phyloP scores from a whole-genome alignment of 2,113 vertebrate genomes.

The Pimephales promelas region DNA sequence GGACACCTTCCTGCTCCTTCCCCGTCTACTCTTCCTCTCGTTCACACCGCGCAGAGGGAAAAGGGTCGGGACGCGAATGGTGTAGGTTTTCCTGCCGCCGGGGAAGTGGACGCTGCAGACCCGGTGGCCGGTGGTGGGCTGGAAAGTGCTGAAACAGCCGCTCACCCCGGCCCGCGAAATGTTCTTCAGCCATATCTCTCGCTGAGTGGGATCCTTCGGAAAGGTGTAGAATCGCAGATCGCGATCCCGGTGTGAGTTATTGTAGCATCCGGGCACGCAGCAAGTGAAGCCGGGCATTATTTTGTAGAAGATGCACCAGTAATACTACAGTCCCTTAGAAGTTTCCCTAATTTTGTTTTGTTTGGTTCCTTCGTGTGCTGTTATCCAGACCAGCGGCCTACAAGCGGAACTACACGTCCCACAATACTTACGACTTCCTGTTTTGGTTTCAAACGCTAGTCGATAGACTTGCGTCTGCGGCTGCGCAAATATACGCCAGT shows the following conservation, averaged over 20 bases:
- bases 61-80: conserved; percentile 90
- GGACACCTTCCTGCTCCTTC: conserved; percentile 69
- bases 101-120: conserved; percentile 96
- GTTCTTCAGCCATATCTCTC: conserved; percentile 95
- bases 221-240: conserved; percentile 97
- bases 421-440: conserved; percentile 86
- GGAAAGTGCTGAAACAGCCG: conserved; percentile 97
- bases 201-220: conserved; percentile 89
- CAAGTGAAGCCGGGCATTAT: conserved; percentile 80
- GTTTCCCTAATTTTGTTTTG: conserved; percentile 67
- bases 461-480: not conserved
- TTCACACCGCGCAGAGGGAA: conserved; percentile 92
- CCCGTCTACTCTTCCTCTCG: conserved; percentile 85
- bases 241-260: conserved; percentile 94
- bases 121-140: conserved; percentile 93
- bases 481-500: not conserved
- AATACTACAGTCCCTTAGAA: conserved; percentile 30
- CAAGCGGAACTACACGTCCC: conserved; percentile 87
- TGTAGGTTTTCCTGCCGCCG: conserved; percentile 95
- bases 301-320: not conserved
- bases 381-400: conserved; percentile 74
- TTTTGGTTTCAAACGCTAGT: conserved; percentile 60
- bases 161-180: conserved; percentile 94
- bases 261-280: conserved; percentile 88
- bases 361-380: conserved; percentile 74